Conservation (phyloP, 2,113 vertebrate genomes). For the Vimba vimba region DNA sequence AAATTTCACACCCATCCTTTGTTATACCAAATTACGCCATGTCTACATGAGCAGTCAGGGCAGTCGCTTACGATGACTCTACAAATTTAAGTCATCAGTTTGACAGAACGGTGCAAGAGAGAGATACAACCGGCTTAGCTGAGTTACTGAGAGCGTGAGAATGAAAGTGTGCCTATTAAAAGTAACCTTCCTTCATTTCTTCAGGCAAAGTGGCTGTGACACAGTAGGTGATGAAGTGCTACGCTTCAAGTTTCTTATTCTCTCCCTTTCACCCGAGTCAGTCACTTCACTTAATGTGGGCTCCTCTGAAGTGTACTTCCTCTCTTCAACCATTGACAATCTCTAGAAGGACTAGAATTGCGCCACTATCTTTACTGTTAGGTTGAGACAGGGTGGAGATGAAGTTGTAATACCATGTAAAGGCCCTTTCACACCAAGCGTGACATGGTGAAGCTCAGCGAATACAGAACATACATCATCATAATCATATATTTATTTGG, state of each 20-base stretch:
- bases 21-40: constrained; percentile 8
- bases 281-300: neutral
- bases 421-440: too few relatives aligned
- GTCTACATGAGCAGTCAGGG: neutral
- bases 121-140: neutral
- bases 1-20: constrained; percentile 21
- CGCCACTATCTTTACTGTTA: neutral
- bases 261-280: neutral
- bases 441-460: too few relatives aligned
- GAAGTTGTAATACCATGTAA: neutral
- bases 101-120: neutral
- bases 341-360: neutral
- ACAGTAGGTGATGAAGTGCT: neutral
- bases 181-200: neutral
- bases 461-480: too few relatives aligned
- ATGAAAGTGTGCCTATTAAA: neutral
- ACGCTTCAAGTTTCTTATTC: neutral
- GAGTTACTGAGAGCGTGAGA: constrained; percentile 13
- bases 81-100: constrained; percentile 16
- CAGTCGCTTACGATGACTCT: constrained; percentile 1
- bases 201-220: neutral
- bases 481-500: too few relatives aligned
- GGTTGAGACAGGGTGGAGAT: neutral
- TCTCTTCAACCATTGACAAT: neutral
- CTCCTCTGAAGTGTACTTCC: neutral